These are phyloP conservation scores for Physella acuta DNA, from an alignment of 1,140 invertebrate species.

Conservation along the genomic window DNA sequence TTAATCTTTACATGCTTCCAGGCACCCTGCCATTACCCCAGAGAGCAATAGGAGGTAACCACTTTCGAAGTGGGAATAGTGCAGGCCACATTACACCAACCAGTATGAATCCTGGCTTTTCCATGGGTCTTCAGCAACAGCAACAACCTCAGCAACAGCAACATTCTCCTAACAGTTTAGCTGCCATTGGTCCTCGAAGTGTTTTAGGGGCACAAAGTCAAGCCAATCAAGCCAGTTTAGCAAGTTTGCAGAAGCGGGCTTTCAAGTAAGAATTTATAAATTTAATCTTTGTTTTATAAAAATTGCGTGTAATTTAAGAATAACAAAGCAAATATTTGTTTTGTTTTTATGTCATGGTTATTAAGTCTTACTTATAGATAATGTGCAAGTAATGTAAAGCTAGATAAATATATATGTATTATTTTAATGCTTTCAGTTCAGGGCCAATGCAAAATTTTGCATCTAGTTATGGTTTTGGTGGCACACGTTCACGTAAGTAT, in stretches of 20 bases:
- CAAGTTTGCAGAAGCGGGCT: constrained; percentile 28
- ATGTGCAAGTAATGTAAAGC: no score
- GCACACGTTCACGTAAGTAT: constrained; percentile 26
- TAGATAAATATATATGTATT: no score
- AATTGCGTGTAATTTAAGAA: background rate
- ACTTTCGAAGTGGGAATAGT: constrained; percentile 42
- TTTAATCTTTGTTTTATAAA: background rate
- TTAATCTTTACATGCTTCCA: constrained; percentile 1
- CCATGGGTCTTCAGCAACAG: constrained; percentile 31
- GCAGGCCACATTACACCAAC: constrained; percentile 57
- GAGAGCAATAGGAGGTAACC: constrained; percentile 38
- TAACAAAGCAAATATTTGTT: no score
- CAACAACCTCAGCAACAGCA: constrained; percentile 49
- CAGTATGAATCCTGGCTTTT: constrained; percentile 55
- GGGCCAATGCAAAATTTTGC: constrained; percentile 34
- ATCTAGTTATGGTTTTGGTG: constrained; percentile 32
- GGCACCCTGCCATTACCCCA: constrained; percentile 35
- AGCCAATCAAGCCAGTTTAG: constrained; percentile 16
- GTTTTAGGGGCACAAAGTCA: constrained; percentile 29
- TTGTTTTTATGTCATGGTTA: no score
- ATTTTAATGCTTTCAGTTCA: constrained; percentile 22
- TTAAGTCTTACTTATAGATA: no score
- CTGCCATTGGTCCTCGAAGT: constrained; percentile 31
- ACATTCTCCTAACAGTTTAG: constrained; percentile 58
- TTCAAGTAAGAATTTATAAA: constrained; percentile 13